phyloP scores from a whole-genome alignment of 53 echinoderm and acorn worm genomes.

The Holothuria leucospilota region DNA sequence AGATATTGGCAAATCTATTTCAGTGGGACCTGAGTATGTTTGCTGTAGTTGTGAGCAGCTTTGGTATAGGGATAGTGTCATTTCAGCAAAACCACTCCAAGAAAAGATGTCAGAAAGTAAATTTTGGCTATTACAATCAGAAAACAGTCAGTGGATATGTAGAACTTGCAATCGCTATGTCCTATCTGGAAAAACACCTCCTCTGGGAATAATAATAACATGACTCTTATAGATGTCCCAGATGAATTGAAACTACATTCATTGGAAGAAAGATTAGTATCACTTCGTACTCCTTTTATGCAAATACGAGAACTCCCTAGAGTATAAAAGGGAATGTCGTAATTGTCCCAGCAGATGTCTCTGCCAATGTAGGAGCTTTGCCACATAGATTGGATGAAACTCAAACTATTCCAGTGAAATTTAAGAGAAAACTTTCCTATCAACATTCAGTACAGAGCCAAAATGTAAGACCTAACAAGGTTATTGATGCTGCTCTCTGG shows the following conservation, averaged over 20 bases:
- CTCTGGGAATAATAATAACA: slow-evolving; percentile 33
- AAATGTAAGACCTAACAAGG: slow-evolving; percentile 56
- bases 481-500: too few species aligned
- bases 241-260: slow-evolving; percentile 30
- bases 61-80: neutral
- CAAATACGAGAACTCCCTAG: slow-evolving; percentile 47
- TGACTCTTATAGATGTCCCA: slow-evolving; percentile 19
- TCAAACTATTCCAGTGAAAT: slow-evolving; percentile 39
- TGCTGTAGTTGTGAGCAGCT: neutral
- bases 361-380: neutral
- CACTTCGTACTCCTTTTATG: slow-evolving; percentile 43
- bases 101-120: neutral
- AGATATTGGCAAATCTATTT: neutral
- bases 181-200: slow-evolving; percentile 7
- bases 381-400: slow-evolving; percentile 22
- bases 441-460: too few species aligned
- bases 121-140: too few species aligned
- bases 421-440: too few species aligned
- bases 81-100: neutral
- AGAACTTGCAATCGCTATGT: slow-evolving; percentile 33
- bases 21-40: neutral
- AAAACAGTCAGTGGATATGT: slow-evolving; percentile 27
- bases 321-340: slow-evolving; percentile 49
- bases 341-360: slow-evolving; percentile 32
- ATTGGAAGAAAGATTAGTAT: slow-evolving; percentile 45